Base-by-base conservation (phyloP, 2,888 invertebrate species). In the Eurytoma adleriae region DNA sequence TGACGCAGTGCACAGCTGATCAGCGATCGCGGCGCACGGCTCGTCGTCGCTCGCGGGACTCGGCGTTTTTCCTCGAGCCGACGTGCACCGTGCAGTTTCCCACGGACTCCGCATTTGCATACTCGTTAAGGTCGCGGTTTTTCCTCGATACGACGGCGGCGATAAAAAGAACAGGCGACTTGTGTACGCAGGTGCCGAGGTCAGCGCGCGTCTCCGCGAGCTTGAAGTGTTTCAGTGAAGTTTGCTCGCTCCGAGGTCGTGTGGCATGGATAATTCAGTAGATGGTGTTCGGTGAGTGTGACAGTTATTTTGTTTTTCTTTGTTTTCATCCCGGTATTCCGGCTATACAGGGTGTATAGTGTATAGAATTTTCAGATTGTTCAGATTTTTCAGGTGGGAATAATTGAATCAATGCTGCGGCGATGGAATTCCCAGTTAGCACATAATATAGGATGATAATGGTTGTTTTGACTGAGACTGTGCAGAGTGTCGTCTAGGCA, bases 1-100 rank as follows among this genome's bases (percentile, higher is more conserved):
- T 68, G 75, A 84, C 86, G 86, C 85, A 88, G 88, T 87, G 85
- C 88, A 88, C 89, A 89, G 89, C 89, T 89, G 89, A 89, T 89
- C 87, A 84, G 88, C 86, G 86, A 85, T 83, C 83, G 68, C 84
- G 85, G 84, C 85, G 86, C 87, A 87, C 85, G 87, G 86, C 83
- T 86, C 79, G 83, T 74, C 83, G 79, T 83, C 83, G 84, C 83
- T 75, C 81, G 18, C 54, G 52, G 18, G 57, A 54, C 20, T 57
- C 20, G 54, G 50, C 73, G 30, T n/a, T 20, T 57, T 69, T 69
- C 74, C 20, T 18, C 76, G 80, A n/a, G 12, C 48, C 50, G 50
- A n/a, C 40, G n/a, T 18, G 18, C 64, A 10, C 5, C 16, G 7
- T 14, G 30, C 20, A 30, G 27, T 62, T 62, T 30, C 30, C 27